Conservation (phyloP, 2,888 invertebrate genomes). For the Drosophila rellima region DNA sequence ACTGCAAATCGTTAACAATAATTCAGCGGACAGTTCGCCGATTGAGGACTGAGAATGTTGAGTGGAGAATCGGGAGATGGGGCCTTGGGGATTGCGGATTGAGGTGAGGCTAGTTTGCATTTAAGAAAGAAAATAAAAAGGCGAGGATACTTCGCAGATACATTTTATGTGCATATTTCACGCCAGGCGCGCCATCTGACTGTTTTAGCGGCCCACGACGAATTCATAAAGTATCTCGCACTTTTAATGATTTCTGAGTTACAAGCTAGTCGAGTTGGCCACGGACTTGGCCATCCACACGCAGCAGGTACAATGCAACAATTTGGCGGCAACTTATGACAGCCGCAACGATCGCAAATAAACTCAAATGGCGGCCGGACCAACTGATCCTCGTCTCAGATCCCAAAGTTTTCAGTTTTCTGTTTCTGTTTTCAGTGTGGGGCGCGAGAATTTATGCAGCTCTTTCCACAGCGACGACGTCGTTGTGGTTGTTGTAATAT, state of each 20-base stretch:
- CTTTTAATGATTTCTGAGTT: slow-evolving; percentile 84
- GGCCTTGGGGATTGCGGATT: background rate
- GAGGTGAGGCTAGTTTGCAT: slow-evolving; percentile 68
- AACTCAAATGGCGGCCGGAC: slow-evolving; percentile 58
- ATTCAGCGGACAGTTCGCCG: slow-evolving; percentile 65
- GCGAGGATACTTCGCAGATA: slow-evolving; percentile 43
- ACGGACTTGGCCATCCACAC: slow-evolving; percentile 45
- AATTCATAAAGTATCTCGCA: slow-evolving; percentile 82
- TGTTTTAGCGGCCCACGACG: slow-evolving; percentile 70
- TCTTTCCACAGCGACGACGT: slow-evolving; percentile 68
- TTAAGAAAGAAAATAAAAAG: slow-evolving; percentile 41
- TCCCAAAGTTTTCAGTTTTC: slow-evolving; percentile 21
- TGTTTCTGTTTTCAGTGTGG: slow-evolving; percentile 49
- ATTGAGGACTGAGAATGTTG: slow-evolving; percentile 2
- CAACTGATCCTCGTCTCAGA: slow-evolving; percentile 64
- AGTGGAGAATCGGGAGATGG: background rate
- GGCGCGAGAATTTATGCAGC: slow-evolving; percentile 83
- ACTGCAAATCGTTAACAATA: slow-evolving; percentile 85
- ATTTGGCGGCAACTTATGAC: slow-evolving; percentile 85
- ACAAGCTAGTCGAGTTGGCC: slow-evolving; percentile 70
- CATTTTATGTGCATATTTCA: slow-evolving; percentile 82
- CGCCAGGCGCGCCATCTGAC: slow-evolving; percentile 56
- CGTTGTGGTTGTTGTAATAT: slow-evolving; percentile 25
- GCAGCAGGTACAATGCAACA: slow-evolving; percentile 85
- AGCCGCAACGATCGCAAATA: slow-evolving; percentile 70